Evolutionary conservation across 1,140 invertebrate genomes (phyloP).

Genomic region (Eurytemora carolleeae): DNA sequence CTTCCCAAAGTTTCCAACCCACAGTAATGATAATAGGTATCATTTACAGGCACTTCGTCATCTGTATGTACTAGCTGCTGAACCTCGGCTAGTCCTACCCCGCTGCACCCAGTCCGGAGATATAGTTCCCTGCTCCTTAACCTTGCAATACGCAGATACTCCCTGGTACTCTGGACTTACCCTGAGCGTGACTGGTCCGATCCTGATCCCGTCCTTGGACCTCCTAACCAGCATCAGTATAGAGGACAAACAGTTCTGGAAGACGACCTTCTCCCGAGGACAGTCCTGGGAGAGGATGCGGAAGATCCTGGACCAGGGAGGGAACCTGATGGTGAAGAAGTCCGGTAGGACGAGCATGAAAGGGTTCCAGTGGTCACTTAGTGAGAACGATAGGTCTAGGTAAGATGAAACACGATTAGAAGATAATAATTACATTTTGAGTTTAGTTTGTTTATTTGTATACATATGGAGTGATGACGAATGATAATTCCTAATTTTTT

Average conservation of each 20-base stretch:
- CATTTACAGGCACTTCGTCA: conserved; percentile 87
- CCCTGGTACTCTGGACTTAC: not conserved
- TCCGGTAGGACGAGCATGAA: not conserved
- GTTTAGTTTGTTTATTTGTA: too few relatives aligned
- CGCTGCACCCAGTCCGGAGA: conserved; percentile 56
- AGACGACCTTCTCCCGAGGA: not conserved
- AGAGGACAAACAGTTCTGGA: not conserved
- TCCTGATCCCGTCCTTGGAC: not conserved
- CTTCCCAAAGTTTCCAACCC: conserved; percentile 89
- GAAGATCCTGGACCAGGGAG: not conserved
- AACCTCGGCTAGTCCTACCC: conserved; percentile 65
- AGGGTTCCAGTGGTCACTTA: not conserved
- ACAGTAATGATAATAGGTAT: conserved; percentile 87
- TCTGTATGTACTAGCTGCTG: conserved; percentile 77
- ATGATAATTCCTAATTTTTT: too few relatives aligned
- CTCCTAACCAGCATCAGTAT: not conserved
- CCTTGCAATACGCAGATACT: not conserved
- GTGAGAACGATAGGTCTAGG: not conserved
- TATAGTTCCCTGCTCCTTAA: conserved; percentile 32
- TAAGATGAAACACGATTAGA: too few relatives aligned
- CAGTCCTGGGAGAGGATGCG: not conserved
- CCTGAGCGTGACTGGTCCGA: not conserved
- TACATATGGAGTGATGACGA: too few relatives aligned
- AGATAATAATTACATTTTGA: too few relatives aligned
- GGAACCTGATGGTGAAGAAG: not conserved